These are phyloP conservation scores for Poeciliopsis gracilis DNA, from an alignment of 2,797 vertebrate species.

Conservation along the genomic window DNA sequence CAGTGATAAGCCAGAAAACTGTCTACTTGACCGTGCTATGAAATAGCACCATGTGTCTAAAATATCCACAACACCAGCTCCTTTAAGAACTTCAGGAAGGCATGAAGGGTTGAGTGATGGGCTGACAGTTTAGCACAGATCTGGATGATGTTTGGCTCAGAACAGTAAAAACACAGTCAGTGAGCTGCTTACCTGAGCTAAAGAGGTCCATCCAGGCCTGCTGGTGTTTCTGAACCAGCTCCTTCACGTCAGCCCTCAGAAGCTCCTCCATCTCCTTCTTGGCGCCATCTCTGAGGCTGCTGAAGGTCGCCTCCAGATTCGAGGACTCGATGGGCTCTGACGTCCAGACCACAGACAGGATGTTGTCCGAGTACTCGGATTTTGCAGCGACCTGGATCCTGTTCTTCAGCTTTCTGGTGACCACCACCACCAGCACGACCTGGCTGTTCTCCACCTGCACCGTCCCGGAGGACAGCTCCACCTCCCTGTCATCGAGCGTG, in stretches of 20 bases:
- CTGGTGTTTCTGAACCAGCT: conserved; percentile 88
- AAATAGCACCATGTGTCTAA: too few relatives aligned
- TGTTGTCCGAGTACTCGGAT: conserved; percentile 84
- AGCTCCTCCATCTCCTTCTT: conserved; percentile 90
- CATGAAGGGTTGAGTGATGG: background rate
- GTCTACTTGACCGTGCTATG: background rate
- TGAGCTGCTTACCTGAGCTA: conserved; percentile 85
- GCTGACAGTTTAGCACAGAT: background rate
- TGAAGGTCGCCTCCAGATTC: conserved; percentile 85
- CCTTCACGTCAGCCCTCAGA: conserved; percentile 81
- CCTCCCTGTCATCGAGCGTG: conserved; percentile 87
- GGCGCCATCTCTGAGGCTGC: conserved; percentile 81
- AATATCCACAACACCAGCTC: too few relatives aligned
- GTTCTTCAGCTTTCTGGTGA: conserved; percentile 82
- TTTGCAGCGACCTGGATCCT: conserved; percentile 87
- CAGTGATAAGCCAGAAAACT: background rate
- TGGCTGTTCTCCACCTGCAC: conserved; percentile 80
- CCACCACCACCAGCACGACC: conserved; percentile 87
- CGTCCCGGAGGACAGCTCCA: conserved; percentile 86
- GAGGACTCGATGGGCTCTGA: conserved; percentile 83
- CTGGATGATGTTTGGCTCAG: background rate
- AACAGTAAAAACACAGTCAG: background rate
- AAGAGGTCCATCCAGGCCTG: conserved; percentile 94
- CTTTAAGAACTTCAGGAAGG: background rate
- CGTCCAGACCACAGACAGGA: conserved; percentile 88